phyloP scores from a whole-genome alignment of 2,888 invertebrate species.

The Gymnocheta viridis region DNA sequence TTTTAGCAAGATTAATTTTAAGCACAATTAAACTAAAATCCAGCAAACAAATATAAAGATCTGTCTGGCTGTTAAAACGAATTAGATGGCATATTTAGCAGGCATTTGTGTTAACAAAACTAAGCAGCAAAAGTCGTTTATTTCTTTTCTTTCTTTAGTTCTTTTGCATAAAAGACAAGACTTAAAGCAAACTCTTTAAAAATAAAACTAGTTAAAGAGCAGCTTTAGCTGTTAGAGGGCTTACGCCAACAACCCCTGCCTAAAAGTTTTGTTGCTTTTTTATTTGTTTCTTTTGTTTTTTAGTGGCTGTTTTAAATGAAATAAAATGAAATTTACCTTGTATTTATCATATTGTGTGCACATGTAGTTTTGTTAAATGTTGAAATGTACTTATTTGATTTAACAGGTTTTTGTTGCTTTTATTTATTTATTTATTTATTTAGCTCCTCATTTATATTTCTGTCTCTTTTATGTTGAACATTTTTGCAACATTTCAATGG shows the following conservation, averaged over 20 bases:
- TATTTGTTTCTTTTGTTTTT: neutral
- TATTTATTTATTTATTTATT: conserved; percentile 1
- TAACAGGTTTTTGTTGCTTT: neutral
- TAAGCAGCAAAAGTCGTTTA: no score
- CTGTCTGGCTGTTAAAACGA: no score
- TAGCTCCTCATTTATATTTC: neutral
- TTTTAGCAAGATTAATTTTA: no score
- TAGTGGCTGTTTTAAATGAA: neutral
- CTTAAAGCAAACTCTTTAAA: neutral
- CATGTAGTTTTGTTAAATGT: conserved; percentile 20
- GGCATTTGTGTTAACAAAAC: no score
- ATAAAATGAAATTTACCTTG: conserved; percentile 7
- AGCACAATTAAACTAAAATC: no score
- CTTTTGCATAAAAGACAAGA: neutral
- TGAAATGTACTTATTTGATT: conserved; percentile 32
- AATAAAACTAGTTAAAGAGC: conserved; percentile 24
- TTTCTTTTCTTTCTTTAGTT: no score
- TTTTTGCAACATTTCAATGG: conserved; percentile 70
- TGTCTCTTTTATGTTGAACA: conserved; percentile 1
- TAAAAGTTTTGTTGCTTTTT: neutral
- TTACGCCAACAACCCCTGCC: conserved; percentile 15
- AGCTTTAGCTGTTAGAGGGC: conserved; percentile 26
- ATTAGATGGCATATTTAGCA: no score
- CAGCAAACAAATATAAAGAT: no score
- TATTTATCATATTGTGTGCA: neutral